Conservation (phyloP, 2,797 vertebrate genomes). For the Parauchenoglanis punctatus region DNA sequence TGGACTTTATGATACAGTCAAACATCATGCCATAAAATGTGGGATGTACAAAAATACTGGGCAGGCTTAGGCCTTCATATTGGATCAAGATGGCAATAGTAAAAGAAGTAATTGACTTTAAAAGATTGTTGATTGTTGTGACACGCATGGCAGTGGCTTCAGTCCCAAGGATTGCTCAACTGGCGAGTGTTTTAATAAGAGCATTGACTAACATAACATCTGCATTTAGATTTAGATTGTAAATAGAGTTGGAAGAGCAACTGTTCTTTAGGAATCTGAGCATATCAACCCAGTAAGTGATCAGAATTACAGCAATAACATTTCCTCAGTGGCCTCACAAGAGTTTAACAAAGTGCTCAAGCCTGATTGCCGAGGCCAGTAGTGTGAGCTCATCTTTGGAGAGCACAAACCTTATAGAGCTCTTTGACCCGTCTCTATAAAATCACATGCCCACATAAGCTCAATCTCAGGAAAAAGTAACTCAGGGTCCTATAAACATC, state of each 20-base stretch:
- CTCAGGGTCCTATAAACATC: constrained; percentile 20
- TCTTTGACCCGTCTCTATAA: constrained; percentile 25
- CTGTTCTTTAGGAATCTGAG: neutral
- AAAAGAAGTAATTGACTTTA: neutral
- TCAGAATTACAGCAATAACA: neutral
- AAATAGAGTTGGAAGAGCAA: neutral
- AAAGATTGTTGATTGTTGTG: neutral
- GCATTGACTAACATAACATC: neutral
- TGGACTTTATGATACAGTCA: neutral
- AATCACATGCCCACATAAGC: constrained; percentile 6
- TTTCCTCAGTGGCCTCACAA: neutral
- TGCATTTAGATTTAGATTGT: neutral
- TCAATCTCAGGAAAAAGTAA: constrained; percentile 13
- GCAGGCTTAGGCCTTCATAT: neutral
- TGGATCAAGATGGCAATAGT: neutral
- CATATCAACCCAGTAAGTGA: neutral
- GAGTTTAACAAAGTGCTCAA: neutral
- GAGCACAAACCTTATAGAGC: neutral
- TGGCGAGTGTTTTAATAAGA: neutral
- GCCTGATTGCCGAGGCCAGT: neutral
- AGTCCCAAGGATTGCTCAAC: neutral
- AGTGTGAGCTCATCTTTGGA: constrained; percentile 23
- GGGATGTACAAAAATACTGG: neutral
- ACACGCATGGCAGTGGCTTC: neutral
- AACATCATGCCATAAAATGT: neutral